Evolutionary conservation across 2,888 invertebrate species (phyloP).

Genomic region (Acanthopleura granulata): DNA sequence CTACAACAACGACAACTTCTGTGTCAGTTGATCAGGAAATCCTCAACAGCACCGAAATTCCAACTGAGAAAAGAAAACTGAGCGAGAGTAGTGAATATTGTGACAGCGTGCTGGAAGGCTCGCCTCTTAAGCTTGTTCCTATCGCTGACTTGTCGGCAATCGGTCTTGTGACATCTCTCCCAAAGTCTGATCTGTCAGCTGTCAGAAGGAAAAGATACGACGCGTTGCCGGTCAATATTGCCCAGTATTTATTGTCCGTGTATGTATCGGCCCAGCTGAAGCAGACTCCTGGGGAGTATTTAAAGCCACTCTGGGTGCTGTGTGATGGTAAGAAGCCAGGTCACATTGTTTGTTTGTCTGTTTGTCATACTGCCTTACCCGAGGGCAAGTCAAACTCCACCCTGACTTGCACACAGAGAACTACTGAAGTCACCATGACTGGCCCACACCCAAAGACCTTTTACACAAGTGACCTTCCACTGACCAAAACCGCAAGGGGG

Average conservation of each 20-base stretch:
- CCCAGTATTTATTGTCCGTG: slow-evolving; percentile 19
- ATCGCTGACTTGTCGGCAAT: slow-evolving; percentile 45
- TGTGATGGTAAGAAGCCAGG: slow-evolving; percentile 43
- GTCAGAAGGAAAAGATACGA: neutral
- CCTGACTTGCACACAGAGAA: slow-evolving; percentile 21
- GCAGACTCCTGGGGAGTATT: neutral
- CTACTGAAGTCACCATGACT: neutral
- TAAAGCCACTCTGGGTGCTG: slow-evolving; percentile 33
- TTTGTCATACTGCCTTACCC: neutral
- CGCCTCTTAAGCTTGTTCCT: slow-evolving; percentile 45
- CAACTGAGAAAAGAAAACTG: neutral
- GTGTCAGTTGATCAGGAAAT: neutral
- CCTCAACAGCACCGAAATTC: slow-evolving; percentile 8
- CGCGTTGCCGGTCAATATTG: neutral
- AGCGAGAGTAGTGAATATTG: slow-evolving; percentile 1
- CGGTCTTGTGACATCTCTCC: slow-evolving; percentile 21
- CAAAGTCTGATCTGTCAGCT: neutral
- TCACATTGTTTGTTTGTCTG: slow-evolving; percentile 35
- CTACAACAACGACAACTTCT: neutral
- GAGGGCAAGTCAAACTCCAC: too few relatives aligned
- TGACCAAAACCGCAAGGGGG: neutral
- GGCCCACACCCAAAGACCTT: neutral
- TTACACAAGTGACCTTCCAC: neutral
- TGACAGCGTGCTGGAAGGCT: slow-evolving; percentile 33
- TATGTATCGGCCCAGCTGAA: neutral